A percentile compares a stretch with the other conserved stretches of the same genome.
Evolutionary conservation across 2,888 invertebrate genomes (phyloP).

Genomic region (Noctua fimbriata): DNA sequence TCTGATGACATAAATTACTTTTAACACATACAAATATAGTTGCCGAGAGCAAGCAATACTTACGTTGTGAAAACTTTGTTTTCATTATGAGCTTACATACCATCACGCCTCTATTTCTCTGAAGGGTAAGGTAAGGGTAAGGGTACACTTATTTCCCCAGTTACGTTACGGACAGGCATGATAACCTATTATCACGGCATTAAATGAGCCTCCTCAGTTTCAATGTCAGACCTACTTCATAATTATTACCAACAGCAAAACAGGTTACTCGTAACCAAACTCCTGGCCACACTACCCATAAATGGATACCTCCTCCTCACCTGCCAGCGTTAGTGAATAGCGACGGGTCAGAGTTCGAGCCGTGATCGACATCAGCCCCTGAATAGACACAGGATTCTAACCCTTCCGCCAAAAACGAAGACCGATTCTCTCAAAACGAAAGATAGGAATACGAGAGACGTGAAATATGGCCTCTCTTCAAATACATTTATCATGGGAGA

Average conservation of each 20-base stretch:
- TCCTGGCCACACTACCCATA: slow-evolving; percentile 53
- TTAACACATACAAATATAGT: too few species aligned
- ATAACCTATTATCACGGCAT: too few species aligned
- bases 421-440: slow-evolving; percentile 31
- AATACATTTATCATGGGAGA: slow-evolving; percentile 35
- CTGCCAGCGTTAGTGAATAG: slow-evolving; percentile 72
- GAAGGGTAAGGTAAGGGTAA: background rate
- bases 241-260: background rate
- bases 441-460: slow-evolving; percentile 26
- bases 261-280: background rate
- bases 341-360: slow-evolving; percentile 62
- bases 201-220: too few species aligned
- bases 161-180: too few species aligned
- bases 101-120: background rate
- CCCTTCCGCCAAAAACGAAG: slow-evolving; percentile 62
- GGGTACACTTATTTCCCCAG: background rate
- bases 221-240: background rate
- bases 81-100: too few species aligned
- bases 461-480: slow-evolving; percentile 28
- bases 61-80: too few species aligned
- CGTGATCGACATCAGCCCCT: slow-evolving; percentile 71
- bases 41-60: too few species aligned
- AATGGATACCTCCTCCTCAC: slow-evolving; percentile 73
- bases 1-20: background rate
- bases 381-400: slow-evolving; percentile 68